These are phyloP conservation scores for Discoglossus pictus DNA, from an alignment of 2,797 vertebrate genomes.

Conservation along the genomic window DNA sequence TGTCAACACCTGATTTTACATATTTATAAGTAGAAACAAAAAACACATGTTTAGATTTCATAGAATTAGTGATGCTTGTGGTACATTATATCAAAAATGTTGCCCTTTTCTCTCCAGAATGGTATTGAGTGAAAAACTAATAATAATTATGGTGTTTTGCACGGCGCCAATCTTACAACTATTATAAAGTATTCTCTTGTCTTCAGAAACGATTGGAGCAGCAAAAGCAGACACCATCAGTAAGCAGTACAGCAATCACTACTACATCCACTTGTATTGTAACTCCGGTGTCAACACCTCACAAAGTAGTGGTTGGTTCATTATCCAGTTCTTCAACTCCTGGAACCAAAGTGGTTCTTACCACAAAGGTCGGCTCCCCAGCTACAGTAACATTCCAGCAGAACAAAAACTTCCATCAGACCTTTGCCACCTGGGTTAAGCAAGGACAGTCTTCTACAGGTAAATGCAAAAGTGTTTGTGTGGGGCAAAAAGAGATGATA, in stretches of 20 bases:
- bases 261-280: slow-evolving; percentile 72
- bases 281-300: slow-evolving; percentile 71
- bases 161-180: no score
- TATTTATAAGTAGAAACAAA: no score
- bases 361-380: slow-evolving; percentile 91
- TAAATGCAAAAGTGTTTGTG: slow-evolving; percentile 56
- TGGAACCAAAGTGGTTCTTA: slow-evolving; percentile 88
- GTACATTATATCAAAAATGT: no score
- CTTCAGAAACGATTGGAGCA: slow-evolving; percentile 89
- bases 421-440: slow-evolving; percentile 96
- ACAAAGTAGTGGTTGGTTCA: slow-evolving; percentile 86
- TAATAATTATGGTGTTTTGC: no score
- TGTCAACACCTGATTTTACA: no score
- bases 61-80: no score
- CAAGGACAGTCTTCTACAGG: slow-evolving; percentile 91
- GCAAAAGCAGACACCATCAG: slow-evolving; percentile 78
- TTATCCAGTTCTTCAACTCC: slow-evolving; percentile 81
- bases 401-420: slow-evolving; percentile 97
- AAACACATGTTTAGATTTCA: no score
- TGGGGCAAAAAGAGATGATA: no score
- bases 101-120: no score
- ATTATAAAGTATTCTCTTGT: no score
- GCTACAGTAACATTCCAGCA: slow-evolving; percentile 94
- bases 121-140: no score
- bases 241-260: slow-evolving; percentile 61